Base-by-base conservation (phyloP, 2,113 vertebrate genomes). In the Geothlypis trichas region DNA sequence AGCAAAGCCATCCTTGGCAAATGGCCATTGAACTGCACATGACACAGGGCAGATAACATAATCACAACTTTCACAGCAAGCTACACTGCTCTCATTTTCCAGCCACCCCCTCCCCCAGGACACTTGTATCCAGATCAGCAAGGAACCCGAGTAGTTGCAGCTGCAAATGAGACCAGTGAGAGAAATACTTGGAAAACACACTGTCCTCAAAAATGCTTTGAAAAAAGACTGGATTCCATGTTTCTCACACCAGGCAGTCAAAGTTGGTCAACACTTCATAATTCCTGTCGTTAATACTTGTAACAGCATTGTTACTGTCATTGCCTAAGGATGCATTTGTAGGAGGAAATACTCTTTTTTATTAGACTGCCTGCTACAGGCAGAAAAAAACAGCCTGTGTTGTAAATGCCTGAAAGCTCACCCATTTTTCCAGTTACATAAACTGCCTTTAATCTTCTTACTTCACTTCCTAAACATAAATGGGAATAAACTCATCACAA, bases 361-460 rank as follows among this genome's bases (percentile, higher is more conserved):
- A 58, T 92, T 85, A 77, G 51, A 69, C 39, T 77, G 63, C 20
- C 57, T 89, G 51, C 46, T 62, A 85, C 4, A 83, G 58, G 78
- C 49, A 89, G 62, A 79, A 85, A 83, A 83, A 90, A 83, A 26
- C 78, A 94, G 46, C 67, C 54, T 1, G 0, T 62, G 41, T 83
- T 65, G 33, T 24, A 52, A 44, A 61, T 69, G 72, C 51, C 76
- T 93, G 52, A 84, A 86, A 93, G 55, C 73, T 89, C 78, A 33
- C 51, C 21, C 57, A 51, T 89, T 88, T 94, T 92, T 59, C 55
- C 55, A 71, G 76, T 93, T 77, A 77, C 51, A 90, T 59, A 92
- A 90, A 84, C 72, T 65, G 33, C 11, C 68, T 94, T 94, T 90
- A 78, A 94, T 96, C 79, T 66, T 96, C 55, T 51, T 77, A 80